Evolutionary conservation across 2,888 invertebrate genomes (phyloP), one percentile per base, ranked within the genome.

Genomic region (Iselma pallidipennis): DNA sequence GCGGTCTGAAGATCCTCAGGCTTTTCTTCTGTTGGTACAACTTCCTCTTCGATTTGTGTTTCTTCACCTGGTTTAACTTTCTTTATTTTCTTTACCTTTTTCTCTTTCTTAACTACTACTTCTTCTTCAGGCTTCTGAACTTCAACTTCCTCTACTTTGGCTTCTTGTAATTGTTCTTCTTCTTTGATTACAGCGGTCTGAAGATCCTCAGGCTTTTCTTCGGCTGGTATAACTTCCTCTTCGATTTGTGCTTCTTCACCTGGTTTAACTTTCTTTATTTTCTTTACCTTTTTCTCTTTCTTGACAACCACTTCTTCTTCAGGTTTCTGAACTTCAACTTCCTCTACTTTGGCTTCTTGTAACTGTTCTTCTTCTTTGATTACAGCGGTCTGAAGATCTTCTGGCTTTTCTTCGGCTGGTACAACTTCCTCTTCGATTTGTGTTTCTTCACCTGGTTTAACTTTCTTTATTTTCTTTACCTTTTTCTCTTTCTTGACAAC

Each of bases 71-170:
- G 65, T 55, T 48, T 51, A 71, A 10, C 72, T 76, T 62, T 70
- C 62, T 16, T 66, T 55, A 2, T 71, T 71, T 16, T 70, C 69
- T 59, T 75, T 69, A 0, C 73, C 76, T 78, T 68, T 68, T 73
- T 71, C 33, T 76, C 73, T 57, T 77, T 63, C 79, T 82, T 51
- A 77, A 81, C 5, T 80, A 75, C 10, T 74, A 78, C 67, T 80
- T 79, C 14, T 80, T 82, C 23, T 72, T 80, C 55, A 52, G 59
- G 28, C 58, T 69, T 67, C 63, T 45, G 78, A 49, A 69, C 12
- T 45, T 21, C 45, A 1, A 68, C 70, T 31, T 60, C 56, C 16
- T 63, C 37, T 16, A 57, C 59, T 76, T 7, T 79, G 51, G 69
- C 76, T 29, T 63, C 59, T 60, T 55, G 62, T 65, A 62, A 16